Evolutionary conservation across 2,888 invertebrate species (phyloP), one percentile per base, ranked within the genome.

Genomic region (Halictus quadricinctus): DNA sequence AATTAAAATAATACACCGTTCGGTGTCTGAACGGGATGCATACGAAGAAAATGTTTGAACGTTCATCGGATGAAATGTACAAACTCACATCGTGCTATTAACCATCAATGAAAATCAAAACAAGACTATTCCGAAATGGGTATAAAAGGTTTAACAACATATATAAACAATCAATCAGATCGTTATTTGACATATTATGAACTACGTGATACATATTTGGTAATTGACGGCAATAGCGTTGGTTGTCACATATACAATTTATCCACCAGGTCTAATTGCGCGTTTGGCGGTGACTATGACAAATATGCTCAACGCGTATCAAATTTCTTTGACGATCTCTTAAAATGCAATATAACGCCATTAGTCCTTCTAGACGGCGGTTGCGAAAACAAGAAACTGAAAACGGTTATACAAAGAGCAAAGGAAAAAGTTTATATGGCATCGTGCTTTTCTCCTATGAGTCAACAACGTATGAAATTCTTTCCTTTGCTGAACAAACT

Each of bases 251-350:
- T 98, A 2, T 98, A 97, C 92, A 95, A 95, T 88, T 95, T 95
- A 88, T 94, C 96, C 46, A 95, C 96, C 78, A 95, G 95, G 87
- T 96, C 96, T 84, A 96, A 96, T 90, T 96, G 97, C 73, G 97
- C 97, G 6, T 98, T 98, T 93, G 98, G 98, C 4, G 98, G 98
- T 0, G 98, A 98, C 93, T 98, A 98, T 92, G 97, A 98, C 91
- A 96, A 96, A 87, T 97, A 96, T 93, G 96, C 96, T n/a, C 94
- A 96, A 13, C 95, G 95, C 25, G 95, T 97, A 0, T 95, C 95
- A 64, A 95, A 96, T 75, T 98, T 98, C 92, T 97, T 98, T 89
- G 95, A 96, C 73, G 95, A 96, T 18, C 94, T 98, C 15, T 94
- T 95, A 15, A 96, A 96, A 92, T 98, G 98, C 92, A 96, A 97